A percentile compares a stretch with the other conserved stretches of the same genome.
Evolutionary conservation across 1,140 invertebrate genomes (phyloP).

Genomic region (Copidosoma floridanum): DNA sequence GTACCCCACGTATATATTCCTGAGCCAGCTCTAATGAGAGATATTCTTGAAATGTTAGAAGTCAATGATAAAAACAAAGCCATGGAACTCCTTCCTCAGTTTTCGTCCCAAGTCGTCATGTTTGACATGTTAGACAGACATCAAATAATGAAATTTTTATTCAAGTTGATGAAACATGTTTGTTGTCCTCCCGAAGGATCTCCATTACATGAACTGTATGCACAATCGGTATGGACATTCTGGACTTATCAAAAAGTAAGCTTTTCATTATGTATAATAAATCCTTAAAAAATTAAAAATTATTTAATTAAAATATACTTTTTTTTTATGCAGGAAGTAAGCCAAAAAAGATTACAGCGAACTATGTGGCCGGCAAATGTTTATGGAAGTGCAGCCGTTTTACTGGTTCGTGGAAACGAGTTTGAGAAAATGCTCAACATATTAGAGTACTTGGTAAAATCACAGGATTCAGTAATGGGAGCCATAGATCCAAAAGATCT

Average conservation of each 20-base stretch:
- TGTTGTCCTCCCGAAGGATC: slow-evolving; percentile 36
- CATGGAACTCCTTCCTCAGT: slow-evolving; percentile 65
- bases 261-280: not conserved
- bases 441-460: slow-evolving; percentile 25
- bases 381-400: slow-evolving; percentile 26
- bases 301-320: not conserved
- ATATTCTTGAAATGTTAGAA: slow-evolving; percentile 67
- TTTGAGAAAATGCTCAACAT: slow-evolving; percentile 32
- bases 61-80: slow-evolving; percentile 54
- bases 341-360: not conserved
- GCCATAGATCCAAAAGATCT: slow-evolving; percentile 20
- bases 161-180: slow-evolving; percentile 31
- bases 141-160: slow-evolving; percentile 16
- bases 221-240: slow-evolving; percentile 32
- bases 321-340: slow-evolving; percentile 23
- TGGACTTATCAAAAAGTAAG: slow-evolving; percentile 35
- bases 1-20: slow-evolving; percentile 82
- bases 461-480: slow-evolving; percentile 22
- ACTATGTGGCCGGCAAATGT: slow-evolving; percentile 2
- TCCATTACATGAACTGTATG: slow-evolving; percentile 26
- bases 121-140: slow-evolving; percentile 57
- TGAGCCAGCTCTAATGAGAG: slow-evolving; percentile 68
- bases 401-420: slow-evolving; percentile 32
- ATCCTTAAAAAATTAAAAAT: not conserved
- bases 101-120: slow-evolving; percentile 77